These are phyloP conservation scores for Plebejus melissa DNA, from an alignment of 2,888 invertebrate genomes.

Conservation along the genomic window DNA sequence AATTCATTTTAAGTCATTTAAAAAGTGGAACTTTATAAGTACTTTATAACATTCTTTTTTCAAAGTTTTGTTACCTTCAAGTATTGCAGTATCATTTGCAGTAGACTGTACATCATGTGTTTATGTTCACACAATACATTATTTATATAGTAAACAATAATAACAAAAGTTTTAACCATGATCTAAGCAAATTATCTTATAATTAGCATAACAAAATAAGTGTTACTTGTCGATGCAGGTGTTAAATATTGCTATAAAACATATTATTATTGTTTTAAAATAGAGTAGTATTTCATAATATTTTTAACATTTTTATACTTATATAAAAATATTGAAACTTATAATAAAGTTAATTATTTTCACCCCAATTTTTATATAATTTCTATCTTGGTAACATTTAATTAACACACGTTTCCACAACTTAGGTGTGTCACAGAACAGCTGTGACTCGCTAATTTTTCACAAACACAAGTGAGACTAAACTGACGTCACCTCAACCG, in stretches of 20 bases:
- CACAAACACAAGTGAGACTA: slow-evolving; percentile 34
- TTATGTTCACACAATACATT: slow-evolving; percentile 1
- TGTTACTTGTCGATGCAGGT: not conserved
- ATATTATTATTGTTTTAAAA: not conserved
- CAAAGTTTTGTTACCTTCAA: not conserved
- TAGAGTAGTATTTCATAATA: not conserved
- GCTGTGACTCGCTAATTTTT: slow-evolving; percentile 24
- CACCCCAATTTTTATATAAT: not conserved
- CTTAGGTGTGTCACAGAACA: slow-evolving; percentile 21
- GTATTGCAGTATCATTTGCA: not conserved
- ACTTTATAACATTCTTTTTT: not conserved
- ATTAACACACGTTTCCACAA: slow-evolving; percentile 26
- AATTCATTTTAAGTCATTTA: too few species aligned
- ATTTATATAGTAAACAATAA: not conserved
- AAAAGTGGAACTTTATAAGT: not conserved
- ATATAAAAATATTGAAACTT: not conserved
- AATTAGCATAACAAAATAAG: not conserved
- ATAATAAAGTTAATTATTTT: not conserved
- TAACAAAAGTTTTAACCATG: not conserved
- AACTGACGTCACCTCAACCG: slow-evolving; percentile 67
- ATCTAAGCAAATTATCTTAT: not conserved
- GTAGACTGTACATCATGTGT: not conserved
- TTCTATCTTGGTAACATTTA: not conserved
- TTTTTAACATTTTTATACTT: too few species aligned
- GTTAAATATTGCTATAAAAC: too few species aligned